Percentiles rank a stretch among this genome's conserved stretches.
Conservation (phyloP, 2,113 vertebrate genomes). For the Tylochromis polylepis region DNA sequence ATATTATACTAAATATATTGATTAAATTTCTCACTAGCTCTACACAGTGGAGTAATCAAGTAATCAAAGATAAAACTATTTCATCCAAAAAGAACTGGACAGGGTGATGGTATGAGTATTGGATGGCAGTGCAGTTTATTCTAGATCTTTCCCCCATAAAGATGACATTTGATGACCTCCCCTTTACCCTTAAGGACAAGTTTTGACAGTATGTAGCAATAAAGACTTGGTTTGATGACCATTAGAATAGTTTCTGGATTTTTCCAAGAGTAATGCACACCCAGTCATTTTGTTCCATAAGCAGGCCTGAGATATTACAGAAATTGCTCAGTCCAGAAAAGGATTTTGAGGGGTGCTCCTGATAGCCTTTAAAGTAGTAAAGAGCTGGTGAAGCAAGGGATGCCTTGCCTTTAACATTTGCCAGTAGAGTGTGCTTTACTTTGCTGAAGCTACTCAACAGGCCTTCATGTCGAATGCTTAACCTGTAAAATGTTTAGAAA, state of each 20-base stretch:
- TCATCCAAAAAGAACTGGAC: neutral
- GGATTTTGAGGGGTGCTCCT: accelerated
- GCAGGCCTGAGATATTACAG: neutral
- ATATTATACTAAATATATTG: no score
- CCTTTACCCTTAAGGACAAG: accelerated
- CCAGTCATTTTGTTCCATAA: neutral
- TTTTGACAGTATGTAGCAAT: neutral
- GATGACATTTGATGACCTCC: accelerated
- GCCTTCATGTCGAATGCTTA: neutral
- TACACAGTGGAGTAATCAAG: no score
- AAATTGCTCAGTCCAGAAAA: neutral
- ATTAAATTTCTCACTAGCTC: neutral
- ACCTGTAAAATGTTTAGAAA: neutral
- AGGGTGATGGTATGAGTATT: neutral
- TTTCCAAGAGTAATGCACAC: neutral
- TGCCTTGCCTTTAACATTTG: accelerated
- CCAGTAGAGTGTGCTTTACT: neutral
- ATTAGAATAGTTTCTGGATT: neutral
- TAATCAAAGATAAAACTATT: neutral
- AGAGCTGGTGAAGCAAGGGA: neutral
- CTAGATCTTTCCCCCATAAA: neutral
- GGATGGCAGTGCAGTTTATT: neutral
- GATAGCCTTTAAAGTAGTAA: neutral
- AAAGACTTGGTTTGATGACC: neutral
- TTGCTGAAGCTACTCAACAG: neutral